phyloP scores from a whole-genome alignment of 2,113 vertebrate species.

The Cinclus cinclus region DNA sequence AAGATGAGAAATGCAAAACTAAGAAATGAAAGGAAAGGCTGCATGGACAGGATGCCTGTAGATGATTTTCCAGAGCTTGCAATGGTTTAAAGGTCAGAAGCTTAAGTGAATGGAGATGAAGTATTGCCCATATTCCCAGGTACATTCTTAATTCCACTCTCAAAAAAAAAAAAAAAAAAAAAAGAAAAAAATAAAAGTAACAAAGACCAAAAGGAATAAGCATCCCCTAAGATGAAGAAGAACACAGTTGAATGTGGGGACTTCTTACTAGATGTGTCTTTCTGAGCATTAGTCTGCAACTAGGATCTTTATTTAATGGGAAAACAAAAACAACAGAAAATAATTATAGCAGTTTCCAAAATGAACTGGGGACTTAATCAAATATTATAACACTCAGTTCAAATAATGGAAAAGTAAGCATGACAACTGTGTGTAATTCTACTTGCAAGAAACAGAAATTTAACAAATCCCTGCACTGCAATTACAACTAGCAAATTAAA shows the following conservation, averaged over 20 bases:
- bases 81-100: not conserved
- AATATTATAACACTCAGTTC: not conserved
- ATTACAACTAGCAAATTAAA: not conserved
- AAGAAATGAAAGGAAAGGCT: constrained; percentile 6
- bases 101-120: not conserved
- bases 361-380: not conserved
- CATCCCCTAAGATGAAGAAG: not conserved
- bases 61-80: not conserved
- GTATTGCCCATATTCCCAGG: not conserved
- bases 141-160: not conserved
- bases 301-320: not conserved
- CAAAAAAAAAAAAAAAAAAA: no score
- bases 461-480: not conserved
- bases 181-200: not conserved
- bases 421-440: not conserved
- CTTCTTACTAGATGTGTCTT: not conserved
- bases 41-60: not conserved
- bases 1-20: constrained; percentile 7
- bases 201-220: not conserved
- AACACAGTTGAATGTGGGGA: not conserved
- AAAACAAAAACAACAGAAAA: not conserved
- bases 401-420: not conserved
- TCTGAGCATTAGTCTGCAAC: not conserved
- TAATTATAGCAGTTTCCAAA: not conserved
- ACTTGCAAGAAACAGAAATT: not conserved